A percentile compares a stretch with the other conserved stretches of the same genome.
phyloP scores from a whole-genome alignment of 2,113 vertebrate genomes.

The Sinocyclocheilus maitianheensis region DNA sequence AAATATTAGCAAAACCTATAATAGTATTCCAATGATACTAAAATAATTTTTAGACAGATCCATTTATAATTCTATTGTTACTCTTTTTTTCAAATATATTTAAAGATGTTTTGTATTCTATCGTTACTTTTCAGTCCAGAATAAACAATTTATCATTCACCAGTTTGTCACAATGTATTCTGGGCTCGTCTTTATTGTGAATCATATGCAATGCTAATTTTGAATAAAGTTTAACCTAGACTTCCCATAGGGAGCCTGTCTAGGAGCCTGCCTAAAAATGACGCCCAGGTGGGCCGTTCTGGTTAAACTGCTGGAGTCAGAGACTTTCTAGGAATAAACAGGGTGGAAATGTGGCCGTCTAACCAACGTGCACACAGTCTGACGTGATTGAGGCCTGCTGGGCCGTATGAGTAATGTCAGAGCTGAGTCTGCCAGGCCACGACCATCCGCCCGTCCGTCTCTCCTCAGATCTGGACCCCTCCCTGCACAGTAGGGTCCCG shows the following conservation, averaged over 20 bases:
- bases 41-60: neutral
- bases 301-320: neutral
- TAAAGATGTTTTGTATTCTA: too few relatives aligned
- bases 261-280: neutral
- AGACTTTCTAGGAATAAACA: conserved; percentile 3
- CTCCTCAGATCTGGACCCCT: conserved; percentile 44
- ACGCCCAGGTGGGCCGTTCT: neutral
- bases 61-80: neutral
- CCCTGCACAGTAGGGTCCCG: conserved; percentile 33
- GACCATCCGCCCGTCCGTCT: conserved; percentile 2
- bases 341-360: neutral
- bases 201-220: neutral
- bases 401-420: conserved; percentile 5
- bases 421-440: conserved; percentile 17
- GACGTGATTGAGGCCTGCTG: neutral
- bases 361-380: neutral
- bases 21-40: too few relatives aligned
- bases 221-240: neutral
- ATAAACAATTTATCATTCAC: neutral
- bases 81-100: too few relatives aligned
- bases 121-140: too few relatives aligned
- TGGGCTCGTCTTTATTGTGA: neutral
- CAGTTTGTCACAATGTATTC: neutral
- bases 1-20: too few relatives aligned
- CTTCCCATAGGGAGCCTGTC: neutral